Evolutionary conservation across 2,797 vertebrate species (phyloP).

Genomic region (Ispidina picta): DNA sequence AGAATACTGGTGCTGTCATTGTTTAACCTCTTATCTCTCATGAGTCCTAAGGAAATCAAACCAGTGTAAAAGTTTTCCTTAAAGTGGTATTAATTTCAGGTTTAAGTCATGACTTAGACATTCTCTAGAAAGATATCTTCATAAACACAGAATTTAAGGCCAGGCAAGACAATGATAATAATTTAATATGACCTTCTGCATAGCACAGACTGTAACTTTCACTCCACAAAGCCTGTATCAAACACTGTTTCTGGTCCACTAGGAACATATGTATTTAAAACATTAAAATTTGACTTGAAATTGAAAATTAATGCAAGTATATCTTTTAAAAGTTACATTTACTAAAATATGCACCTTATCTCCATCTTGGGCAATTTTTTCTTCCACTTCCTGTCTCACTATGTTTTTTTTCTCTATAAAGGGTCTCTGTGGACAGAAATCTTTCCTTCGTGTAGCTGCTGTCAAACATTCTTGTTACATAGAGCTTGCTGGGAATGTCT

Average conservation of each 20-base stretch:
- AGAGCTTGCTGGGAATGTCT: neutral
- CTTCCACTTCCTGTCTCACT: neutral
- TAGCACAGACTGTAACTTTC: neutral
- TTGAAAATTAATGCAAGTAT: neutral
- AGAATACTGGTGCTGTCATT: neutral
- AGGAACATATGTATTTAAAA: neutral
- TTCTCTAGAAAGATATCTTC: neutral
- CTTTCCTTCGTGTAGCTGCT: neutral
- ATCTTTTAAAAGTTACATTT: neutral
- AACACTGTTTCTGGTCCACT: neutral
- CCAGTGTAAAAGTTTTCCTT: neutral
- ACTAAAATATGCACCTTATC: neutral
- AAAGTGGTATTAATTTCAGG: conserved; percentile 3
- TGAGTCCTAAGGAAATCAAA: conserved; percentile 2
- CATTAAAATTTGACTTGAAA: neutral
- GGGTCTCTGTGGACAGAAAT: neutral
- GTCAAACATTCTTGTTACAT: neutral
- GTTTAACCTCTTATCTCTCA: neutral
- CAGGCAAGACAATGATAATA: neutral
- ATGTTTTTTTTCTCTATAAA: neutral
- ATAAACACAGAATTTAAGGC: neutral
- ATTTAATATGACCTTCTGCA: neutral
- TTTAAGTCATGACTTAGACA: conserved; percentile 1
- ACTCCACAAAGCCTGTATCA: neutral
- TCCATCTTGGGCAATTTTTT: neutral